phyloP scores from a whole-genome alignment of 1,140 invertebrate species.

The Drosophila funebris region DNA sequence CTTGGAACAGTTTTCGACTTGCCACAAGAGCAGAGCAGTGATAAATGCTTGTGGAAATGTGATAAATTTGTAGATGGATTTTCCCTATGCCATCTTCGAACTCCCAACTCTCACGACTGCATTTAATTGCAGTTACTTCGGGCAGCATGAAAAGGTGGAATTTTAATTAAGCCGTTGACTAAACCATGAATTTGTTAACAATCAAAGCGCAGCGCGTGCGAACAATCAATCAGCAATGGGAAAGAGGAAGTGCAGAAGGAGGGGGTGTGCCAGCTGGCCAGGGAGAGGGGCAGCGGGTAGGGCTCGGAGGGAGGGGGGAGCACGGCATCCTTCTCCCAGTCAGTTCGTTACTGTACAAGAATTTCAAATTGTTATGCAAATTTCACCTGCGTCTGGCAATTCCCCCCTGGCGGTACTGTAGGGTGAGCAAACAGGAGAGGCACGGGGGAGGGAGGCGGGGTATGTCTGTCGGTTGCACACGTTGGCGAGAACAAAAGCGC shows the following conservation, averaged over 20 bases:
- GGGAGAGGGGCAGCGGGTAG: background rate
- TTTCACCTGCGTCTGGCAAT: constrained; percentile 34
- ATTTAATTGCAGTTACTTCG: constrained; percentile 40
- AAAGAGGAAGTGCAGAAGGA: background rate
- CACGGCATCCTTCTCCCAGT: background rate
- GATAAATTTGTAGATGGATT: constrained; percentile 14
- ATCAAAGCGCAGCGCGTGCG: constrained; percentile 66
- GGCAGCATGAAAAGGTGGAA: constrained; percentile 39
- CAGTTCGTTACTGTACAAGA: constrained; percentile 65
- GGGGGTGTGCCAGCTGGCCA: background rate
- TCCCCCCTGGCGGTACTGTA: background rate
- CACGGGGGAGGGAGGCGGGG: background rate
- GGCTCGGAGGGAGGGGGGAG: background rate
- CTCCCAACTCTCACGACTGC: background rate
- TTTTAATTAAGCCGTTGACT: constrained; percentile 60
- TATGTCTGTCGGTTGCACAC: constrained; percentile 20
- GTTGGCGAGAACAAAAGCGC: constrained; percentile 76
- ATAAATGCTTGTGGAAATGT: constrained; percentile 1
- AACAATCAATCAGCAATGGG: constrained; percentile 55
- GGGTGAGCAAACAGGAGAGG: background rate
- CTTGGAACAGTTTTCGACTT: background rate
- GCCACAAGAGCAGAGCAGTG: background rate
- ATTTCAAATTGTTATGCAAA: constrained; percentile 80
- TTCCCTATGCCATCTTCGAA: background rate
- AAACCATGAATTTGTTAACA: constrained; percentile 62